Evolutionary conservation across 2,888 invertebrate species (phyloP), one percentile per base, ranked within the genome.

Genomic region (Troides helena): DNA sequence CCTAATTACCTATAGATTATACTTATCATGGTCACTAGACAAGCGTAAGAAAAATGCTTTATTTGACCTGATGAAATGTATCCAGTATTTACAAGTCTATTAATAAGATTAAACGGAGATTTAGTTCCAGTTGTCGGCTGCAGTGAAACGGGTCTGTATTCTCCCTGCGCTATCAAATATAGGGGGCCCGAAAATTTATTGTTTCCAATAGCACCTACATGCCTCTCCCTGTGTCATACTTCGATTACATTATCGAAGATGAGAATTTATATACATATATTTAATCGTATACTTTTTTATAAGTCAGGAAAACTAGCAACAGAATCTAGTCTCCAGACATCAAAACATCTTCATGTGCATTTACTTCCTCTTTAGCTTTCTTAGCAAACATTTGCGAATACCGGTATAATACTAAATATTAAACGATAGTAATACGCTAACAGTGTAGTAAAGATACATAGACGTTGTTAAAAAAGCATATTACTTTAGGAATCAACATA

Each of bases 1-100:
- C 75, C 83, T 90, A 90, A 90, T 91, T 90, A 90, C 89, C 86
- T 75, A 90, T 91, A 90, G 79, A 89, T 91, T 90, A 90, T 85
- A 86, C 89, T 90, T 91, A 90, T 88, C 87, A 74, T 66, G 70
- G 75, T 72, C 71, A 74, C 73, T 74, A 77, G 83, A 82, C 83
- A 80, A 77, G 78, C 77, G 74, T 72, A 78, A 81, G 83, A 84
- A 83, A 83, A 82, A 89, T 88, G 83, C 80, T 86, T 85, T 85
- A 85, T 87, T 86, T 85, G 84, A 83, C 81, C 84, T 81, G 85
- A 83, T 84, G 85, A 87, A 80, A 85, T 80, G 80, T 83, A 84
- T 81, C 80, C 78, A 80, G 81, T 84, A 85, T 85, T 88, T 85
- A 89, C 88, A 87, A 81, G 86, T 87, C 80, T 86, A 87, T 88